Percentiles rank a stretch among this genome's conserved stretches.
These are phyloP conservation scores for Monochamus saltuarius DNA, from an alignment of 1,140 invertebrate genomes.

Conservation along the genomic window DNA sequence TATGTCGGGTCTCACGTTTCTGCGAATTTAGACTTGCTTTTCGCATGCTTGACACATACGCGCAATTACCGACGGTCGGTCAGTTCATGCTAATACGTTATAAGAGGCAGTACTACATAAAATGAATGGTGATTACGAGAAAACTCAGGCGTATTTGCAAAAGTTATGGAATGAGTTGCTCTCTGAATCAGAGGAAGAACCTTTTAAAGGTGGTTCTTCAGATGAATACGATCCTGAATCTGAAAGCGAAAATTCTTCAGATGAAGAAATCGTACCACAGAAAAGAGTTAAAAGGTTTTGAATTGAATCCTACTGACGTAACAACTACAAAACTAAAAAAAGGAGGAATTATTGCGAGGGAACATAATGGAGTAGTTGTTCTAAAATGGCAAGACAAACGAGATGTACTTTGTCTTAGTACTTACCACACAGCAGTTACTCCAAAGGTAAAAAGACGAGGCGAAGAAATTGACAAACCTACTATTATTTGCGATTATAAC, in stretches of 20 bases:
- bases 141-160: background rate
- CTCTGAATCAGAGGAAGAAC: background rate
- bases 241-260: background rate
- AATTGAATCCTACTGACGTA: constrained; percentile 14
- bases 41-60: too few relatives aligned
- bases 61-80: too few relatives aligned
- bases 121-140: constrained; percentile 5
- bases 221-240: constrained; percentile 10
- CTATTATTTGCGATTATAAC: background rate
- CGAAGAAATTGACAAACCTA: constrained; percentile 5
- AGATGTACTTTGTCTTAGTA: constrained; percentile 39
- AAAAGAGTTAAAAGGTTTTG: constrained; percentile 2
- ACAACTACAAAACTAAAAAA: constrained; percentile 11
- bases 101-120: background rate
- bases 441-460: background rate
- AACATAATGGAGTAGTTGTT: constrained; percentile 18
- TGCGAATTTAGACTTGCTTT: too few relatives aligned
- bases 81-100: too few relatives aligned
- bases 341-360: constrained; percentile 15
- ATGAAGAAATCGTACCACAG: background rate
- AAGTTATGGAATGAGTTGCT: background rate
- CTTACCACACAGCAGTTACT: constrained; percentile 4
- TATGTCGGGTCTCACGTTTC: too few relatives aligned
- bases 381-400: constrained; percentile 21
- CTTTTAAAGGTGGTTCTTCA: constrained; percentile 7